Conservation (phyloP, 2,113 vertebrate genomes). For the Machaerirhynchus nigripectus region DNA sequence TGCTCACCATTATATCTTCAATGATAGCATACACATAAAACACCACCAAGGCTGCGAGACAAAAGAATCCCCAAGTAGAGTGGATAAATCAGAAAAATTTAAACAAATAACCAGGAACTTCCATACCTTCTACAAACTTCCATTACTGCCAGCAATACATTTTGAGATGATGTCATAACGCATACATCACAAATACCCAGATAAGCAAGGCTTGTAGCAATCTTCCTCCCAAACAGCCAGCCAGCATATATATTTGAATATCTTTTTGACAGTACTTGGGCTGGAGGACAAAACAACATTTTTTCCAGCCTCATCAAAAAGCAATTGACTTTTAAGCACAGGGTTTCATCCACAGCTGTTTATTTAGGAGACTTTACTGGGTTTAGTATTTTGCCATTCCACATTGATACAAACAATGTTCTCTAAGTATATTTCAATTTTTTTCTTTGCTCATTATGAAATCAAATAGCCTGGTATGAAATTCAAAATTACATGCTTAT, state of each 20-base stretch:
- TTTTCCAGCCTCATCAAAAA: conserved; percentile 14
- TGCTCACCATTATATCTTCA: not conserved
- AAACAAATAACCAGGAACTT: not conserved
- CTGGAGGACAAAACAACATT: not conserved
- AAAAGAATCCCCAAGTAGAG: not conserved
- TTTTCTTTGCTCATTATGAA: not conserved
- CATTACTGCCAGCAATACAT: not conserved
- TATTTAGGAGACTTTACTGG: not conserved
- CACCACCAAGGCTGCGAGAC: not conserved
- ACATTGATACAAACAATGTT: not conserved
- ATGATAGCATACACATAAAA: not conserved
- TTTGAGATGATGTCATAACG: not conserved
- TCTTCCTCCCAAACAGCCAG: not conserved
- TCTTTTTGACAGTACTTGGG: conserved; percentile 15
- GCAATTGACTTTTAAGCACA: conserved; percentile 23
- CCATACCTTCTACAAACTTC: not conserved
- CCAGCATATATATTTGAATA: not conserved
- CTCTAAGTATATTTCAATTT: not conserved
- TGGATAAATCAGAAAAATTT: not conserved
- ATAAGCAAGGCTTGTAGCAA: conserved; percentile 21
- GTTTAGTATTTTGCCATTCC: not conserved
- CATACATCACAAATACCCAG: not conserved
- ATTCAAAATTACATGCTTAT: not conserved
- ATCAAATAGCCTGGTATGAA: conserved; percentile 4
- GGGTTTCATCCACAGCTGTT: not conserved